Percentiles rank a stretch among this genome's conserved stretches.
Conservation (phyloP, 1,140 invertebrate genomes). For the Ylistrum balloti region DNA sequence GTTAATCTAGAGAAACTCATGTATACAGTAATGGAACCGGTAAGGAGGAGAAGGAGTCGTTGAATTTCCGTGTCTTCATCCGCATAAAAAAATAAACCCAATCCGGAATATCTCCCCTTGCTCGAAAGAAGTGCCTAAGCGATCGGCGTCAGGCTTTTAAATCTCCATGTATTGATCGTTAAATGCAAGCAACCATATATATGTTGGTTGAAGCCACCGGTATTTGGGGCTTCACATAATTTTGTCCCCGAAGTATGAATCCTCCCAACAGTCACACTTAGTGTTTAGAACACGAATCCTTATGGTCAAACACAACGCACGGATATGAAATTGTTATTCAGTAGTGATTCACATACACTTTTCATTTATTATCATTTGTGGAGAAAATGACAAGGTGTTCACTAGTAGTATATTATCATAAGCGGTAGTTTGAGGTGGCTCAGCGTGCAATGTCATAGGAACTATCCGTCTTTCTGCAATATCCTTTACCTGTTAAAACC, state of each 20-base stretch:
- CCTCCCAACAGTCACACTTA: not conserved
- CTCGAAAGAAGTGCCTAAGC: constrained; percentile 37
- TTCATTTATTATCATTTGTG: not conserved
- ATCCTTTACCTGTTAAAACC: not conserved
- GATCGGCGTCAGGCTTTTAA: constrained; percentile 31
- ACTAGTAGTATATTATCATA: no score
- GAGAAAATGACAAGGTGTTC: not conserved
- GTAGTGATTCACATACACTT: not conserved
- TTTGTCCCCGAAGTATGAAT: not conserved
- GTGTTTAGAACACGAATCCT: not conserved
- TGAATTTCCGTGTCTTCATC: constrained; percentile 13
- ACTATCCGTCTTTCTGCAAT: no score
- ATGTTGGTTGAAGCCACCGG: not conserved
- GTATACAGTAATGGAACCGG: not conserved
- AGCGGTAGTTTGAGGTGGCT: no score
- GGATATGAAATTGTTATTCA: not conserved
- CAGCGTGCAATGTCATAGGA: no score
- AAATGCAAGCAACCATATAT: constrained; percentile 18
- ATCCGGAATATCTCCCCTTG: constrained; percentile 17
- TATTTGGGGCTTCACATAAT: not conserved
- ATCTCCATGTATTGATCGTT: constrained; percentile 14
- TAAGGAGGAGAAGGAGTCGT: not conserved
- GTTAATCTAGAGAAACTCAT: constrained; percentile 7
- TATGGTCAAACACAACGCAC: not conserved
- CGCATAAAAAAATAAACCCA: constrained; percentile 25